Base-by-base conservation (phyloP, 2,113 vertebrate genomes). In the Brachionichthys hirsutus region DNA sequence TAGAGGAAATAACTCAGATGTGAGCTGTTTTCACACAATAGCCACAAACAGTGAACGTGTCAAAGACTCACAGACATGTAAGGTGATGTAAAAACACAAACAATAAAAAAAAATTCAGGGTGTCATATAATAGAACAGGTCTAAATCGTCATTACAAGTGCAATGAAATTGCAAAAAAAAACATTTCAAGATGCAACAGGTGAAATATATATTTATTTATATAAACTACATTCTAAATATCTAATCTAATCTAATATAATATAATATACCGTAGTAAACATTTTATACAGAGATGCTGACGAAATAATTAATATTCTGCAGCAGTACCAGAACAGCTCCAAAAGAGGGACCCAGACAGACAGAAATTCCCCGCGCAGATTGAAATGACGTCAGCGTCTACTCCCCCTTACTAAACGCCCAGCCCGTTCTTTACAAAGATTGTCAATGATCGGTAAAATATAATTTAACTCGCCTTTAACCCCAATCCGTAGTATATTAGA, bases 371-470 rank as follows among this genome's bases (percentile, higher is more conserved):
- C 54, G 70, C 79, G 50, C 63, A 46, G 35, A 7, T 13, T 55
- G 43, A 44, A 66, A 62, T 88, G 80, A 88, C 87, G n/a, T 88
- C 87, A 87, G n/a, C 34, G 43, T 36, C 58, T 67, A 55, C 74
- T 58, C 73, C 75, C 54, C 75, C 76, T 56, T 64, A 60, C 34
- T 68, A 60, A 46, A 41, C 38, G 30, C 38, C 40, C 0, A 34
- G 34, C 36, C 44, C 45, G 18, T 65, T 50, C 17, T 10, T 7
- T 20, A 14, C 47, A 60, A 45, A 86, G 78, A 63, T 83, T 17
- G 50, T 77, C 44, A 73, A 55, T 68, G 0, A 0, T 13, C 0
- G 1, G 0, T 0, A 46, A 4, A 53, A 49, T 42, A 42, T 30
- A 30, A 30, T 30, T n/a, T n/a, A n/a, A 30, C 24, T 30, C 24